Base-by-base conservation (phyloP, 2,888 invertebrate genomes). In the Xestoiulus laeticollis region DNA sequence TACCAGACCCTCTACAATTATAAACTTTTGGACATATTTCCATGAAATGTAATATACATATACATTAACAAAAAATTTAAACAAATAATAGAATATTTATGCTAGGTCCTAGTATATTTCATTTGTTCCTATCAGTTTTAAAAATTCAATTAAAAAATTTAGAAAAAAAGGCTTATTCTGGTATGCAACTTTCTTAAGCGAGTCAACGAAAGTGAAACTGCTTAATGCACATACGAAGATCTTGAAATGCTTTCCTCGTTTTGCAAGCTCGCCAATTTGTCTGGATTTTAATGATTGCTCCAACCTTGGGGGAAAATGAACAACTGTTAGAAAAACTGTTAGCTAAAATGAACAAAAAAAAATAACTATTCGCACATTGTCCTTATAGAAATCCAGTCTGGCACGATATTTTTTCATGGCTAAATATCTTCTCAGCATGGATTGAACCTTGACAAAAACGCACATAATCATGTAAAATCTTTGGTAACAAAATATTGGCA, bases 201-300 rank as follows among this genome's bases (percentile, higher is more conserved):
- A n/a, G n/a, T n/a, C n/a, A n/a, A n/a, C n/a, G n/a, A n/a, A n/a
- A n/a, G n/a, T n/a, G n/a, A n/a, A n/a, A n/a, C n/a, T n/a, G n/a
- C n/a, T n/a, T n/a, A 87, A 87, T 4, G 19, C 38, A 85, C 88
- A 22, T 68, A 88, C 88, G 68, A 22, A 85, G 32, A 0, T 94
- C 94, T 33, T 93, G 93, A 90, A 95, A 95, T 59, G 95, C 94
- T 90, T 93, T 93, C 53, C 95, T 93, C 1, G 95, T 94, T 83
- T 93, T 93, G 68, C 94, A 93, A 1, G 95, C 95, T 85, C 95
- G 93, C 94, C 95, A 95, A 82, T 94, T 91, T 0, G 95, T 94
- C 92, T 96, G 95, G 87, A 95, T 94, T 91, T 94, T 94, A 30
- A 91, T 90, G 32, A 91, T 83, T 30, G 88, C n/a, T 12, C 14